Conservation (phyloP, 2,888 invertebrate species). For the Dendrolimus houi region DNA sequence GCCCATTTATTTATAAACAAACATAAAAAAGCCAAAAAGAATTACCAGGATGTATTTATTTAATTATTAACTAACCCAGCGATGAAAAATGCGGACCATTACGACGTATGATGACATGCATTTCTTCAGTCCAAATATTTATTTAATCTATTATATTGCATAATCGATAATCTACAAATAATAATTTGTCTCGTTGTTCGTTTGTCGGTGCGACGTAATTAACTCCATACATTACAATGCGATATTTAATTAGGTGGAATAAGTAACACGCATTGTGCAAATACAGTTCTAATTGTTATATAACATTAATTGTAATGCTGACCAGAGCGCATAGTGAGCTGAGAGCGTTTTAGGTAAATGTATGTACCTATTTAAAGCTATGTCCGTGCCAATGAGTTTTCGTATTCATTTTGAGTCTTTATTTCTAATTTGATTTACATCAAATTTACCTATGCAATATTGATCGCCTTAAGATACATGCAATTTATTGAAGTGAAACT, state of each 20-base stretch:
- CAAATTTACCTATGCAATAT: no score
- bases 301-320: neutral
- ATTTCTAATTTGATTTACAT: no score
- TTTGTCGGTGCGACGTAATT: slow-evolving; percentile 12
- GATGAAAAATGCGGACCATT: no score
- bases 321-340: neutral
- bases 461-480: no score
- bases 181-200: slow-evolving; percentile 1
- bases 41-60: no score
- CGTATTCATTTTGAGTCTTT: no score
- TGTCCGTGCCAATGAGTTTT: no score
- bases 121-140: neutral
- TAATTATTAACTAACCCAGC: no score
- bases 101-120: neutral
- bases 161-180: slow-evolving; percentile 2
- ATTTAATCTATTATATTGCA: neutral
- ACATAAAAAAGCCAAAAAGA: no score
- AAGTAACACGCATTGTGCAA: slow-evolving; percentile 10
- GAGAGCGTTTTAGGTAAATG: neutral
- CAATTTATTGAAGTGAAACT: no score
- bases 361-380: no score
- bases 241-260: slow-evolving; percentile 14
- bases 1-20: no score
- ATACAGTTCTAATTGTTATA: slow-evolving; percentile 2
- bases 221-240: slow-evolving; percentile 12